Percentiles rank a stretch among this genome's conserved stretches.
phyloP scores from a whole-genome alignment of 2,113 vertebrate species.

The Entomyzon cyanotis region DNA sequence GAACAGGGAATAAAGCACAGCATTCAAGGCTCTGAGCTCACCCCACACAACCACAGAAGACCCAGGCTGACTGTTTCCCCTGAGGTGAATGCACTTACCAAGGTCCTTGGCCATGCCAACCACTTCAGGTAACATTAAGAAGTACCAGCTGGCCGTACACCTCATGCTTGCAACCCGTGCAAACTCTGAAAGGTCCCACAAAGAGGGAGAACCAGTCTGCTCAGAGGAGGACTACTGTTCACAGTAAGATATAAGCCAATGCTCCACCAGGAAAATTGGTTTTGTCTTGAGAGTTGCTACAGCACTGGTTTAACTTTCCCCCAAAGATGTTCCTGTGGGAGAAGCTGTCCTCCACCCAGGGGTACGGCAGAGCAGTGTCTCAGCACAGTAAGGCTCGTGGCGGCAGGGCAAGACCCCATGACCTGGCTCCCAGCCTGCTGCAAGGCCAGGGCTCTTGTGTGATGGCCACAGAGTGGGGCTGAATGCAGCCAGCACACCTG shows the following conservation, averaged over 20 bases:
- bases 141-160: background rate
- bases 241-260: background rate
- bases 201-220: background rate
- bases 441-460: background rate
- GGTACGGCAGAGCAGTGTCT: accelerated
- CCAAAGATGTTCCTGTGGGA: background rate
- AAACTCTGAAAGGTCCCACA: background rate
- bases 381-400: accelerated
- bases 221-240: background rate
- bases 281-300: background rate
- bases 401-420: background rate
- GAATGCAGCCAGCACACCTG: background rate
- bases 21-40: background rate
- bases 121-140: background rate
- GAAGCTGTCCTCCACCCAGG: accelerated
- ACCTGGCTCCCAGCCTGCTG: background rate
- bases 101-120: background rate
- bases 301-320: background rate
- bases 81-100: background rate
- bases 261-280: background rate
- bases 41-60: background rate
- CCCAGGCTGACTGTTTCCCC: background rate
- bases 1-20: conserved; percentile 1
- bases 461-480: background rate
- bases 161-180: accelerated